A percentile compares a stretch with the other conserved stretches of the same genome.
These are phyloP conservation scores for Lipophrys pholis DNA, from an alignment of 2,113 vertebrate species.

Conservation along the genomic window DNA sequence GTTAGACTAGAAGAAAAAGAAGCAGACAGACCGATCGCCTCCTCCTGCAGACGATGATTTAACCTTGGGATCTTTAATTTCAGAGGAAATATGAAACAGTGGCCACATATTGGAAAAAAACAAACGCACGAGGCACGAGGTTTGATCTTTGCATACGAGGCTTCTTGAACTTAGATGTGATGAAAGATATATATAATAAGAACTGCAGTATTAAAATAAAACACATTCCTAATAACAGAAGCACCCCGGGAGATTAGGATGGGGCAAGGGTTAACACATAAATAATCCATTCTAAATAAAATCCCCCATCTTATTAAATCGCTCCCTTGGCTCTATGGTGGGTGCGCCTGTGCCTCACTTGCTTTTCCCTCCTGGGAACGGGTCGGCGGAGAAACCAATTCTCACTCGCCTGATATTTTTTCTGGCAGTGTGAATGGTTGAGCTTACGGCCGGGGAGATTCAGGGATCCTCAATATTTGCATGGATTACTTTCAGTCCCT, in stretches of 20 bases:
- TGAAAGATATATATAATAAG: background rate
- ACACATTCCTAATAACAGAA: conserved; percentile 7
- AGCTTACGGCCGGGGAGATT: background rate
- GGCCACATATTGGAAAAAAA: background rate
- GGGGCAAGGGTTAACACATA: conserved; percentile 9
- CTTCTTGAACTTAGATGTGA: background rate
- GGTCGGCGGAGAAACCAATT: background rate
- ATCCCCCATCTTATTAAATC: background rate
- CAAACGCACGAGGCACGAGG: background rate
- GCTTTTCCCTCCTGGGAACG: conserved; percentile 6
- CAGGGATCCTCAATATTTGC: background rate
- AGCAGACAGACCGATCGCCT: background rate
- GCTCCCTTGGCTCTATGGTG: background rate
- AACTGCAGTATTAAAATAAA: background rate
- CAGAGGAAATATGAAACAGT: background rate
- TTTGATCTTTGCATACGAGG: background rate
- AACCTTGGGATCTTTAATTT: conserved; percentile 9
- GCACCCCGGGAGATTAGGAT: background rate
- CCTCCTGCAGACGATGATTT: background rate
- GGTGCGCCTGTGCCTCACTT: background rate
- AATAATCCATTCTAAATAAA: no score
- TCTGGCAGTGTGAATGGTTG: background rate
- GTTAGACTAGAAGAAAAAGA: background rate
- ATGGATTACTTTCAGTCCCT: no score
- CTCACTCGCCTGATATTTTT: background rate